phyloP scores from a whole-genome alignment of 2,888 invertebrate genomes.

The Elysia crispata region DNA sequence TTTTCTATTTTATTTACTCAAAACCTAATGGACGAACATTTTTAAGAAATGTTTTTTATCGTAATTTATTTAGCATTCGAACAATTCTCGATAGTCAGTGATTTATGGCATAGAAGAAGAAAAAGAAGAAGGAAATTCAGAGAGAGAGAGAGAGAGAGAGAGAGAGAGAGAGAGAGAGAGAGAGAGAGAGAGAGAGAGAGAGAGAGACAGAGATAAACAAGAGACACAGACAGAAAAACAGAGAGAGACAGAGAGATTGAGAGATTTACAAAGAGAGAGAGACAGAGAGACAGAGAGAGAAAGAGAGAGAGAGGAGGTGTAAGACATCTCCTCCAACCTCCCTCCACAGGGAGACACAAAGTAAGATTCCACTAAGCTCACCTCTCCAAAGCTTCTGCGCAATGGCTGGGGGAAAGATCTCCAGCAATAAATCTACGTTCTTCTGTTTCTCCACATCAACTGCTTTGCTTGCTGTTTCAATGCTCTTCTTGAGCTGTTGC shows the following conservation, averaged over 20 bases:
- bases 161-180: no score
- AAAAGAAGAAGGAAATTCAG: no score
- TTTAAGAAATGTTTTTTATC: no score
- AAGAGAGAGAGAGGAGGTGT: no score
- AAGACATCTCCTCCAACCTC: no score
- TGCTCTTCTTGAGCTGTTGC: slow-evolving; percentile 95
- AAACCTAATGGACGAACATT: no score
- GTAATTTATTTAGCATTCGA: no score
- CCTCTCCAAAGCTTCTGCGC: slow-evolving; percentile 95
- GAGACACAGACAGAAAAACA: neutral
- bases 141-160: neutral
- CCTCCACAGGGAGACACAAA: no score
- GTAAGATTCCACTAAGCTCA: slow-evolving; percentile 78
- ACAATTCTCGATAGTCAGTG: no score
- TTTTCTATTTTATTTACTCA: no score
- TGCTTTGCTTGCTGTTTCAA: slow-evolving; percentile 94
- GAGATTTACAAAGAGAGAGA: neutral
- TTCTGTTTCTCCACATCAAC: slow-evolving; percentile 95
- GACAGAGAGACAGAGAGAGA: neutral
- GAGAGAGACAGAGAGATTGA: neutral
- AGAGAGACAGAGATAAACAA: no score
- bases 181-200: neutral
- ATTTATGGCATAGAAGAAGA: no score
- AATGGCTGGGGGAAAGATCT: slow-evolving; percentile 96
- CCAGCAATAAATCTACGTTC: slow-evolving; percentile 93